These are phyloP conservation scores for Leptinotarsa defecta DNA, from an alignment of 1,140 invertebrate genomes.

Conservation along the genomic window DNA sequence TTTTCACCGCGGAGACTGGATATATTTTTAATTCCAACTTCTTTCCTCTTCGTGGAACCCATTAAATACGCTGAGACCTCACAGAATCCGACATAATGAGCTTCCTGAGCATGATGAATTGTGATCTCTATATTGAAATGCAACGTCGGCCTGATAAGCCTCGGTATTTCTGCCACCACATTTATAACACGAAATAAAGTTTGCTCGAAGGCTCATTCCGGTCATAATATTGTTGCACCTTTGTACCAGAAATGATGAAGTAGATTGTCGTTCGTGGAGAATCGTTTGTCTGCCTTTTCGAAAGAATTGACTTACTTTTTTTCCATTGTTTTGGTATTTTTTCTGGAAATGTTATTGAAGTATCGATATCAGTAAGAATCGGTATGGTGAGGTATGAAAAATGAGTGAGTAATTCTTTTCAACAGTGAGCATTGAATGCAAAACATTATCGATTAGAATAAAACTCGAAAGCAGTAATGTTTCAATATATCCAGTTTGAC, in stretches of 20 bases:
- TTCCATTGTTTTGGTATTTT: too few relatives aligned
- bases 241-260: not conserved
- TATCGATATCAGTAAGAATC: too few relatives aligned
- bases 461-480: too few relatives aligned
- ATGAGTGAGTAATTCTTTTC: too few relatives aligned
- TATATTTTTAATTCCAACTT: too few relatives aligned
- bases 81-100: constrained; percentile 3
- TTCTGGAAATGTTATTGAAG: too few relatives aligned
- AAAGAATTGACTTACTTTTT: not conserved
- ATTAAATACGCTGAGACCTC: not conserved
- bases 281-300: not conserved
- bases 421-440: too few relatives aligned
- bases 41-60: too few relatives aligned
- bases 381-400: too few relatives aligned
- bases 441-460: too few relatives aligned
- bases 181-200: constrained; percentile 1
- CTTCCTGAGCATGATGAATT: constrained; percentile 5
- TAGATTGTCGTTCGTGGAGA: not conserved
- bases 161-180: not conserved
- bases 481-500: too few relatives aligned
- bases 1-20: too few relatives aligned
- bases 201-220: not conserved
- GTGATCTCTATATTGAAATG: not conserved
- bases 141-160: not conserved
- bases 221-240: not conserved